Conservation (phyloP, 2,888 invertebrate species). For the Zootermopsis nevadensis region DNA sequence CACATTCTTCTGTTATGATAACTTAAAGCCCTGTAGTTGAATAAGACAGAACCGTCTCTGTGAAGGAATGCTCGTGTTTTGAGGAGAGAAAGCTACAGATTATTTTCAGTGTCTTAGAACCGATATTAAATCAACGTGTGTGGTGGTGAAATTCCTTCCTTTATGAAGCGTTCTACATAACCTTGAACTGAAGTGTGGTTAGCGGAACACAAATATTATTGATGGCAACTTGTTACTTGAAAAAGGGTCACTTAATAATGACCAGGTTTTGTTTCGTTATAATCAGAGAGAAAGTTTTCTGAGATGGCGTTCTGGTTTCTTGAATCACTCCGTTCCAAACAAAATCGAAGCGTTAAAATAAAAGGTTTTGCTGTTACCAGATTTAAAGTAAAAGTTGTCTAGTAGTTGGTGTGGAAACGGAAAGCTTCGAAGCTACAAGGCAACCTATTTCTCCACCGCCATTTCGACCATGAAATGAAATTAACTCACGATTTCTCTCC, state of each 20-base stretch:
- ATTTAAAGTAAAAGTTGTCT: neutral
- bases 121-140: neutral
- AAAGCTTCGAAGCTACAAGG: neutral
- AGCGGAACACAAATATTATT: neutral
- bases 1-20: too few species aligned
- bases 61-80: neutral
- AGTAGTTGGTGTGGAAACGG: neutral
- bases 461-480: neutral
- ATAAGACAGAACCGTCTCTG: neutral
- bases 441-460: neutral
- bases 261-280: neutral
- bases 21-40: too few species aligned
- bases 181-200: neutral
- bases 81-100: neutral
- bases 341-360: neutral
- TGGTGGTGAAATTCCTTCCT: too few species aligned
- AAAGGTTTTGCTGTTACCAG: neutral
- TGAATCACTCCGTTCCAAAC: neutral
- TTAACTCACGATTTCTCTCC: neutral
- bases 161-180: neutral
- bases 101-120: neutral
- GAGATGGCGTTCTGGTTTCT: neutral
- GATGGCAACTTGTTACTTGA: neutral
- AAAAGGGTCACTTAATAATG: neutral
- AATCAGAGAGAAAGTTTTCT: neutral